phyloP scores from a whole-genome alignment of 2,797 vertebrate genomes.

The Cephalopachus bancanus region DNA sequence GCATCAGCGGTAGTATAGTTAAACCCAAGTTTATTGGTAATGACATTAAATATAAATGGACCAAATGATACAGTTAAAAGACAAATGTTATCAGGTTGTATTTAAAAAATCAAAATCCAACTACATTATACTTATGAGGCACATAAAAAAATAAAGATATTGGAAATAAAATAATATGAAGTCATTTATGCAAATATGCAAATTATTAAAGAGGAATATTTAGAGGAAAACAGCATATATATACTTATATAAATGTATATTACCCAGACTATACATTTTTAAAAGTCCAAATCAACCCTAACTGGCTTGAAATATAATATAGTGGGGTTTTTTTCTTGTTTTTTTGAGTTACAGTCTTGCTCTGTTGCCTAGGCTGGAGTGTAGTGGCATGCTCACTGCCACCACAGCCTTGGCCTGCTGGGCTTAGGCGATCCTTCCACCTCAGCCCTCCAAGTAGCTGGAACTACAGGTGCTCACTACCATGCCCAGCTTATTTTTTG shows the following conservation, averaged over 20 bases:
- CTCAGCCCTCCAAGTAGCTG: too few species aligned
- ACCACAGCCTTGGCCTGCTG: too few species aligned
- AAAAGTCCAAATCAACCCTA: not conserved
- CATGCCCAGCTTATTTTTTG: too few species aligned
- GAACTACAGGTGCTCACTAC: too few species aligned
- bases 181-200: not conserved
- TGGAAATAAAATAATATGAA: conserved; percentile 25
- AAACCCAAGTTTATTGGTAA: not conserved
- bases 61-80: conserved; percentile 36
- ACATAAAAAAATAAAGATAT: conserved; percentile 22
- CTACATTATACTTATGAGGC: not conserved
- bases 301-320: conserved; percentile 1
- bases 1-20: not conserved
- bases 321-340: too few species aligned
- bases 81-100: not conserved
- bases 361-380: too few species aligned
- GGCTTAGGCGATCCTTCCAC: too few species aligned
- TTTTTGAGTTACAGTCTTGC: too few species aligned
- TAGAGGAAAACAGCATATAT: not conserved
- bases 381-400: too few species aligned
- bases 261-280: not conserved
- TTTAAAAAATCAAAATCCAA: conserved; percentile 34
- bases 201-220: not conserved
- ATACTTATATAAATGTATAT: not conserved
- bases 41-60: conserved; percentile 30